Evolutionary conservation across 2,797 vertebrate genomes (phyloP), one percentile per base, ranked within the genome.

Genomic region (Chrysocyon brachyurus): DNA sequence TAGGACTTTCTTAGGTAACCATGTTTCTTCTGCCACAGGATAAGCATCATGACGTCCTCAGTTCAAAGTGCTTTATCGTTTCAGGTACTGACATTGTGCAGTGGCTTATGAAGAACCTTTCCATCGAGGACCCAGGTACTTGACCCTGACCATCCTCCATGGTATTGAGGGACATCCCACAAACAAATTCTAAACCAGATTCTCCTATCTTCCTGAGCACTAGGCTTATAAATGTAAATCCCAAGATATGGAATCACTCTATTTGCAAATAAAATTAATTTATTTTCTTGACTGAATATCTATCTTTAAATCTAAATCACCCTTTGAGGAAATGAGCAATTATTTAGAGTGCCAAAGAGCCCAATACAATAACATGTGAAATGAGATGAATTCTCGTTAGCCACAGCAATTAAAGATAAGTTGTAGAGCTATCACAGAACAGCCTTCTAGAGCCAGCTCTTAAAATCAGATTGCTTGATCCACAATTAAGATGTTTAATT

Each of bases 41-140:
- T 96, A 81, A 89, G 54, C 81, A 15, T 16, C 22, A 3, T 22
- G 17, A 94, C 28, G 28, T 83, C 75, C 97, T 97, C 1, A 0
- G 3, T 28, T 33, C 79, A 92, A 90, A 97, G 68, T 72, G 6
- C 22, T 85, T 93, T 98, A 64, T 98, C 98, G 26, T 98, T 98
- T 33, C 96, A 99, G 99, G 99, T 96, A 98, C 99, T 8, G 99
- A 99, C 97, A 99, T 99, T 98, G 99, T 99, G 56, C 99, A 99
- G 98, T 99, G 99, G 99, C 98, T 99, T 97, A 99, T 99, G 99
- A 99, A 99, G 99, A 99, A 99, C 96, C 99, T 99, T 97, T 99
- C 61, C 96, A 99, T 99, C 84, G 99, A 99, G 91, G 99, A 99
- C 98, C 99, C 99, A 99, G 99, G 99, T 99, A 99, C 84, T 81